Base-by-base conservation (phyloP, 2,113 vertebrate species). In the Sylvia atricapilla region DNA sequence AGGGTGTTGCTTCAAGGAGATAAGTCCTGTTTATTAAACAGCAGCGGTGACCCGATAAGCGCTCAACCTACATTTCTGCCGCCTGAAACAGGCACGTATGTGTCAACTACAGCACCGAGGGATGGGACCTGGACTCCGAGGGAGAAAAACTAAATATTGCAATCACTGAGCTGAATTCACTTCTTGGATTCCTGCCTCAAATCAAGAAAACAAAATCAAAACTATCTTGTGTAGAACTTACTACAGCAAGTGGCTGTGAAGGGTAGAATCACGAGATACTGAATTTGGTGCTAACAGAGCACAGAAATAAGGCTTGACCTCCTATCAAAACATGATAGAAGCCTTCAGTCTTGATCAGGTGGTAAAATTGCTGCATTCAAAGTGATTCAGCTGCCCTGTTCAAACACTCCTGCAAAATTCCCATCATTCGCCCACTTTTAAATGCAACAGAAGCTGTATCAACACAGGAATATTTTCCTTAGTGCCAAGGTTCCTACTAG, bases 21-120 rank as follows among this genome's bases (percentile, higher is more conserved):
- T 96, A 97, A 96, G 79, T 19, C 8, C 44, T 93, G 90, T 95
- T 96, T 95, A 96, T 72, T 88, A 81, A 86, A 86, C 85, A 95
- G 90, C 92, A 81, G 64, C 80, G 49, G 25, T 75, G 86, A 88
- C 92, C 64, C 0, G 69, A 93, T 94, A 96, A 90, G 88, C 6
- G 66, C 72, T 13, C 90, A 92, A 14, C 82, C 88, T 84, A 15
- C 72, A 77, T 91, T 91, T 91, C 9, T 85, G 75, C 53, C 0
- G 0, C 77, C 66, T 28, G 10, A 53, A 90, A 30, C n/a, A 87
- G 47, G 72, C 15, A 76, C 0, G 0, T 2, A 25, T 10, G 27
- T 4, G 4, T 60, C 56, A 62, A 10, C 41, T 21, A 11, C 6
- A 59, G 62, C 39, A 62, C 31, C 7, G 6, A 84, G 39, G 33